Base-by-base conservation (phyloP, 2,113 vertebrate species). In the Phoxinus phoxinus region DNA sequence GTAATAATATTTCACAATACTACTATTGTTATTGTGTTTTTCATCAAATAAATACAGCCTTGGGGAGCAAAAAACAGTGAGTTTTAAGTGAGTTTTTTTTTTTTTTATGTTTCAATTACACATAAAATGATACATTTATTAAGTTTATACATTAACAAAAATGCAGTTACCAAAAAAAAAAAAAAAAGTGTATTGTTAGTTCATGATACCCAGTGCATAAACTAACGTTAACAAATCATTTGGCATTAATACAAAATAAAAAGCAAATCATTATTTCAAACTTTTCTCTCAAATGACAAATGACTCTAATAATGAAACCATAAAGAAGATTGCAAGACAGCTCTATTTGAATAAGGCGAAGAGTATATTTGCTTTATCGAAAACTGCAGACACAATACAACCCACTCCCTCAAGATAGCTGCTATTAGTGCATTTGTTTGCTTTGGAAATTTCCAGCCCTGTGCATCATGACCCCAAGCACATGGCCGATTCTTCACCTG, bases 361-460 rank as follows among this genome's bases (percentile, higher is more conserved):
- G 77, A 81, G 84, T 59, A 83, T 85, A 83, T 90, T 92, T 88
- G 84, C 56, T 86, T 65, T 80, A 87, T 85, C 56, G 10, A 46
- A 83, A 81, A 86, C 41, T 30, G 71, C 75, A 81, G 73, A 86
- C 81, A 48, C 53, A 30, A 76, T 87, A 83, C 71, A 88, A 83
- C 88, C 77, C 87, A 72, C 61, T 87, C 67, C 84, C 81, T 85
- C 86, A 84, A 86, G 69, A 87, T 74, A 65, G 80, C 85, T 44
- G 79, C 59, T 69, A 86, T 85, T 59, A 85, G 71, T 69, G 35
- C 35, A 78, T 83, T n/a, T 91, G 85, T 87, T 91, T 89, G 59
- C 84, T 85, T 86, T 74, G 87, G 87, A 91, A 90, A 88, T 84
- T 88, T 89, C 84, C 67, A 84, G 51, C 71, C 67, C 32, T 5